Conservation (phyloP, 92 coral and sea anemone species). For the Umimayanthus chanpuru region DNA sequence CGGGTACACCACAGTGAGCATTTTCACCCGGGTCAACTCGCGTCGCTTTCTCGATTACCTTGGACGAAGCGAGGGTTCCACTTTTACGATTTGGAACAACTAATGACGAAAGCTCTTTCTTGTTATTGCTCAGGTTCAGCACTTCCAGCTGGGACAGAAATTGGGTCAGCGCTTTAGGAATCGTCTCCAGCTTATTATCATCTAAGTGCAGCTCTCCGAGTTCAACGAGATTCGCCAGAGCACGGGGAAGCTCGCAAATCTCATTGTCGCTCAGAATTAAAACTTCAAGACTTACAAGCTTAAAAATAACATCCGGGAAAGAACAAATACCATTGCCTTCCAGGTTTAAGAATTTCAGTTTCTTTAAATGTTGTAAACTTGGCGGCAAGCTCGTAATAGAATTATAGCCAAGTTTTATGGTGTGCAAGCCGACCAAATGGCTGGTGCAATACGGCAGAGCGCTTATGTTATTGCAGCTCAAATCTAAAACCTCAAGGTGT, state of each 20-base stretch:
- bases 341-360: constrained; percentile 62
- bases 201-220: constrained; percentile 69
- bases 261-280: constrained; percentile 83
- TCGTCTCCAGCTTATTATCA: constrained; percentile 66
- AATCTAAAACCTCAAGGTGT: constrained; percentile 73
- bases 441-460: constrained; percentile 77
- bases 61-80: background rate
- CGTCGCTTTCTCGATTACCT: constrained; percentile 6
- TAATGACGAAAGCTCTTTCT: constrained; percentile 23
- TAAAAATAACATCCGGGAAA: constrained; percentile 66
- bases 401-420: constrained; percentile 66
- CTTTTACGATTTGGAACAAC: constrained; percentile 18
- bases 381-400: constrained; percentile 60
- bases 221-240: constrained; percentile 43
- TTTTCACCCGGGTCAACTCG: constrained; percentile 24
- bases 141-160: constrained; percentile 61
- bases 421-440: constrained; percentile 64
- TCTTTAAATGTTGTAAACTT: constrained; percentile 62
- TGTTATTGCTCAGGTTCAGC: constrained; percentile 69
- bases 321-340: constrained; percentile 65
- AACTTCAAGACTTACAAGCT: constrained; percentile 63
- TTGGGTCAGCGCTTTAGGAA: constrained; percentile 52
- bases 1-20: background rate
- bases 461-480: constrained; percentile 66
- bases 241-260: constrained; percentile 50